Base-by-base conservation (phyloP, 2,797 vertebrate species). In the Gadopsis bispinosus region DNA sequence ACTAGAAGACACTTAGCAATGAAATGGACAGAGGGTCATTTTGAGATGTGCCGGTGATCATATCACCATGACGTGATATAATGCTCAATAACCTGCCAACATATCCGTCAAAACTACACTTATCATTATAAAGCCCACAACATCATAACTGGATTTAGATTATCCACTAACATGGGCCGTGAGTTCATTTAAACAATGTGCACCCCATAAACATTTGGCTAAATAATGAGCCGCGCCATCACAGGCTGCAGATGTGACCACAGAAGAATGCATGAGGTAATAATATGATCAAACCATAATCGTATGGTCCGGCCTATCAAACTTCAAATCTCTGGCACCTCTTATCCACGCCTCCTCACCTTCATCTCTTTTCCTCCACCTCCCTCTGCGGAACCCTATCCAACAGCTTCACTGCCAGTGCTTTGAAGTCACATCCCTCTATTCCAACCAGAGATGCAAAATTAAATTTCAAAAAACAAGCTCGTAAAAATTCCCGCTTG, bases 401-500 rank as follows among this genome's bases (percentile, higher is more conserved):
- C 66, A 50, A 3, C 75, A 67, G 55, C 69, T 77, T 60, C 41
- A 59, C 80, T 62, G 59, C 77, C 76, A 59, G 54, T 54, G 33
- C 66, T 55, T 7, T 62, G 67, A 81, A 50, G 61, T 78, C 61
- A 75, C 72, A 83, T 86, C 84, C 73, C 74, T 91, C 82, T 76
- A 35, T 72, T 88, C 35, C 66, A 69, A 89, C 90, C 75, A 88
- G 26, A 26, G 26, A 26, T 26, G 26, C 26, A 26, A 26, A 26
- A 26, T 26, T 26, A 26, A 26, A 26, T 26, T 26, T 26, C 26
- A 26, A 26, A 26, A 26, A 75, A 85, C 87, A 70, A 77, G 84
- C 91, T 95, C 87, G 91, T 95, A 93, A 95, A 94, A 85, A 94
- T 95, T 93, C 92, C 90, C 92, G 91, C 69, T 74, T 77, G 81